Evolutionary conservation across 2,113 vertebrate genomes (phyloP).

Genomic region (Orcinus orca): DNA sequence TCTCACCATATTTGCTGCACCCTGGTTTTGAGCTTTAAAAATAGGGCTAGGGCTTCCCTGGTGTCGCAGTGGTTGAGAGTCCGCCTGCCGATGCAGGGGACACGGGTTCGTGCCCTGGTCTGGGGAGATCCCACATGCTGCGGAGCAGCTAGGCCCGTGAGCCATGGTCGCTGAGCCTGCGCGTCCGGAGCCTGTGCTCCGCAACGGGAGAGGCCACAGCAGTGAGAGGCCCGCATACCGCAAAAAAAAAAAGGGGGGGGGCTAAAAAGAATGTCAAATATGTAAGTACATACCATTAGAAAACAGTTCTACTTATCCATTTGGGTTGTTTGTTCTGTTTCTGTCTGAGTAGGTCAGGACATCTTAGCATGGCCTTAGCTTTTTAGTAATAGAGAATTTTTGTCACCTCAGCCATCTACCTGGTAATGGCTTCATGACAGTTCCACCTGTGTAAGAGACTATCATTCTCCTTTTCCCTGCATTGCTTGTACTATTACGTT

Average conservation of each 20-base stretch:
- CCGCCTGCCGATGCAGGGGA: no score
- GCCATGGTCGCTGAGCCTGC: no score
- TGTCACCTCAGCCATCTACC: not conserved
- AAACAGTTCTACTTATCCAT: not conserved
- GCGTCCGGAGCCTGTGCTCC: no score
- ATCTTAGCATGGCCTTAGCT: not conserved
- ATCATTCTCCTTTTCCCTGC: not conserved
- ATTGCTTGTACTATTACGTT: not conserved
- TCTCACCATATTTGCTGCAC: not conserved
- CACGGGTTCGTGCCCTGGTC: no score
- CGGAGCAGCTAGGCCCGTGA: no score
- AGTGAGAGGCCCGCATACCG: no score
- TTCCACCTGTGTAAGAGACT: not conserved
- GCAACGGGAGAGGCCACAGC: no score
- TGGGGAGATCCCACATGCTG: no score
- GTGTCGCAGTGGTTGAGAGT: no score
- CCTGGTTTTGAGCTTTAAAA: constrained; percentile 55
- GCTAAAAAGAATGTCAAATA: constrained; percentile 49
- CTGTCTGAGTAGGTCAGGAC: not conserved
- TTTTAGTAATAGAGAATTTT: not conserved
- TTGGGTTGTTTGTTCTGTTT: not conserved
- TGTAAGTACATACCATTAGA: constrained; percentile 38
- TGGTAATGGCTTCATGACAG: not conserved
- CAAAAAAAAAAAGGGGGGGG: no score
- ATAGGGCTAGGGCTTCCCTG: not conserved